phyloP scores from a whole-genome alignment of 2,113 vertebrate genomes.

The Paramormyrops kingsleyae region DNA sequence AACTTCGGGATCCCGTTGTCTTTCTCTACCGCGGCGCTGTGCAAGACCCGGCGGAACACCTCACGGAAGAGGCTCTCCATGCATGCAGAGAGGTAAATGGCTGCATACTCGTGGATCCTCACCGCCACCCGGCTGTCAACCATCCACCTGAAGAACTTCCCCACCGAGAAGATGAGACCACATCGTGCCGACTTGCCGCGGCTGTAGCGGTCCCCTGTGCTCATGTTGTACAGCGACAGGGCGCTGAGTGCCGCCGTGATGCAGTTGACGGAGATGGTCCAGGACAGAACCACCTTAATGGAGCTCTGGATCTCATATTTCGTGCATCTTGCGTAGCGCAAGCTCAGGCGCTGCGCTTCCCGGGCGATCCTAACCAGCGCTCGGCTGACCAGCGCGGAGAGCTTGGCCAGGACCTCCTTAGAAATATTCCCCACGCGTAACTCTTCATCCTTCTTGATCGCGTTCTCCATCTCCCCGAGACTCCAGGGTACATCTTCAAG shows the following conservation, averaged over 20 bases:
- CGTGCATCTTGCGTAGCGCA: slow-evolving; percentile 93
- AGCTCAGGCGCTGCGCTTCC: slow-evolving; percentile 88
- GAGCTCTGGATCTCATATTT: slow-evolving; percentile 92
- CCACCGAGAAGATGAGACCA: slow-evolving; percentile 86
- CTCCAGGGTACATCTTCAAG: slow-evolving; percentile 97
- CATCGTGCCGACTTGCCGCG: slow-evolving; percentile 85
- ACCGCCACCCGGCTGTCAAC: slow-evolving; percentile 86
- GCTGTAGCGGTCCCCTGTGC: slow-evolving; percentile 88
- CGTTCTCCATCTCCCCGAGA: slow-evolving; percentile 83
- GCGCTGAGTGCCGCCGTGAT: slow-evolving; percentile 80
- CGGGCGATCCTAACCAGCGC: slow-evolving; percentile 80
- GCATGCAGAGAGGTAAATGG: slow-evolving; percentile 90
- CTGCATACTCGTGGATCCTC: slow-evolving; percentile 90
- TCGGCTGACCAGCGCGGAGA: slow-evolving; percentile 81
- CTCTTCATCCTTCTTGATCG: slow-evolving; percentile 70
- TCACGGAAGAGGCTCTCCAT: slow-evolving; percentile 89
- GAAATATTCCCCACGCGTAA: slow-evolving; percentile 56
- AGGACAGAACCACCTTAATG: slow-evolving; percentile 82
- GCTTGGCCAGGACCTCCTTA: slow-evolving; percentile 75
- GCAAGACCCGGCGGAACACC: slow-evolving; percentile 71
- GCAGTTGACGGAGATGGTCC: slow-evolving; percentile 79
- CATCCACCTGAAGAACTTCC: slow-evolving; percentile 97
- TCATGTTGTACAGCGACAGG: slow-evolving; percentile 91
- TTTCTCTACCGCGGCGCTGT: slow-evolving; percentile 56
- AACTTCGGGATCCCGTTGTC: slow-evolving; percentile 75